A percentile compares a stretch with the other conserved stretches of the same genome.
These are phyloP conservation scores for Sarcophaga bullata DNA, from an alignment of 1,140 invertebrate genomes.

Conservation along the genomic window DNA sequence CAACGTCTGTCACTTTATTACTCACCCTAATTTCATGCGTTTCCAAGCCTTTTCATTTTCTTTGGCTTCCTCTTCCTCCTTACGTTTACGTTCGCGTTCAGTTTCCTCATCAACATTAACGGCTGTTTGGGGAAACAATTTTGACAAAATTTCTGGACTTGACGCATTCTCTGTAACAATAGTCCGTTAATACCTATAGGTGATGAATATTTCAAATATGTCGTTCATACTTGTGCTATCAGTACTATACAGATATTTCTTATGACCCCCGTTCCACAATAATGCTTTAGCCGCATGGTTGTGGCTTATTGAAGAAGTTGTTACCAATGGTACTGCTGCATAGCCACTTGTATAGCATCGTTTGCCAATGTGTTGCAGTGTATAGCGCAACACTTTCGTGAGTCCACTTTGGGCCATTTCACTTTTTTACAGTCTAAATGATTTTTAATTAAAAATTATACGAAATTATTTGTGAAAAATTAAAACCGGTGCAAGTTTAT, in stretches of 20 bases:
- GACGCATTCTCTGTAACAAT: constrained; percentile 39
- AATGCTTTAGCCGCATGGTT: constrained; percentile 51
- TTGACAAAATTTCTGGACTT: constrained; percentile 53
- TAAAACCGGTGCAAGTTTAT: constrained; percentile 17
- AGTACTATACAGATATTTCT: background rate
- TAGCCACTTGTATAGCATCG: constrained; percentile 1
- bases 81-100: constrained; percentile 57
- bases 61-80: constrained; percentile 64
- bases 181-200: background rate
- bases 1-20: background rate
- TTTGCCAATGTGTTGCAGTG: background rate
- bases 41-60: constrained; percentile 72
- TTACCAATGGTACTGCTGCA: background rate
- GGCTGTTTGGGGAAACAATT: constrained; percentile 63
- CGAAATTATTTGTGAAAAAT: constrained; percentile 3
- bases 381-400: background rate
- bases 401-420: constrained; percentile 28
- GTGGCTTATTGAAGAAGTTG: background rate
- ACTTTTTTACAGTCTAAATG: background rate
- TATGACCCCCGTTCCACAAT: constrained; percentile 62
- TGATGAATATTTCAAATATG: background rate
- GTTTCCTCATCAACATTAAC: constrained; percentile 50
- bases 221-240: background rate
- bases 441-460: constrained; percentile 15
- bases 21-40: constrained; percentile 71